Conservation (phyloP, 2,113 vertebrate genomes). For the Corythoichthys haematopterus region DNA sequence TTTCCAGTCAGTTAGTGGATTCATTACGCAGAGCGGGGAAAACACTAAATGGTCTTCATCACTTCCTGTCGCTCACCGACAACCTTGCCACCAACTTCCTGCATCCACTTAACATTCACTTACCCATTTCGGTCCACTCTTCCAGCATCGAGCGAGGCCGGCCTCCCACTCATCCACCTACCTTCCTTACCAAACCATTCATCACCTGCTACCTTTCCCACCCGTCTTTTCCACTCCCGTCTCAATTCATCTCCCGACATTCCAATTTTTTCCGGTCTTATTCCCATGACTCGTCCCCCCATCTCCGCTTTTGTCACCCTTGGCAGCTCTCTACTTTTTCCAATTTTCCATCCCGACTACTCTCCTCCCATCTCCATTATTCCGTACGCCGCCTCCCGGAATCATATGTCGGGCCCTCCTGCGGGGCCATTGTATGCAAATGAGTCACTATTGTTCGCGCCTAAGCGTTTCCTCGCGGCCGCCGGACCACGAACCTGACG, state of each 20-base stretch:
- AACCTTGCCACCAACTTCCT: too few species aligned
- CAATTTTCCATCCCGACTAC: not conserved
- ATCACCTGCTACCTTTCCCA: not conserved
- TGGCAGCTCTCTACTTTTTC: not conserved
- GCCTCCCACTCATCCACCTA: not conserved
- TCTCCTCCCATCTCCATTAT: constrained; percentile 2
- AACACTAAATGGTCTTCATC: too few species aligned
- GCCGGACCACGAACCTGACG: not conserved
- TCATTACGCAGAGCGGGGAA: too few species aligned
- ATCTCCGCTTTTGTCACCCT: not conserved
- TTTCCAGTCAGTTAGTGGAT: too few species aligned
- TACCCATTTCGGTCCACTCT: too few species aligned
- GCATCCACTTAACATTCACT: too few species aligned
- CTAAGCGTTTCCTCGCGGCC: not conserved
- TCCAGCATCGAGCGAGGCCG: too few species aligned
- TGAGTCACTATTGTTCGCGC: not conserved
- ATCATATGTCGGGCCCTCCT: not conserved
- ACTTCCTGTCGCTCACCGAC: too few species aligned
- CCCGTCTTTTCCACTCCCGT: not conserved
- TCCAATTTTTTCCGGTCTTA: not conserved
- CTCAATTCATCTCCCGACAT: constrained; percentile 22
- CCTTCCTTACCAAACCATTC: not conserved
- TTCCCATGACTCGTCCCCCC: constrained; percentile 12
- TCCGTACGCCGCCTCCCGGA: not conserved
- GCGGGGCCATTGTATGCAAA: not conserved